Conservation (phyloP, 2,797 vertebrate species). For the Lindbergichthys nudifrons region DNA sequence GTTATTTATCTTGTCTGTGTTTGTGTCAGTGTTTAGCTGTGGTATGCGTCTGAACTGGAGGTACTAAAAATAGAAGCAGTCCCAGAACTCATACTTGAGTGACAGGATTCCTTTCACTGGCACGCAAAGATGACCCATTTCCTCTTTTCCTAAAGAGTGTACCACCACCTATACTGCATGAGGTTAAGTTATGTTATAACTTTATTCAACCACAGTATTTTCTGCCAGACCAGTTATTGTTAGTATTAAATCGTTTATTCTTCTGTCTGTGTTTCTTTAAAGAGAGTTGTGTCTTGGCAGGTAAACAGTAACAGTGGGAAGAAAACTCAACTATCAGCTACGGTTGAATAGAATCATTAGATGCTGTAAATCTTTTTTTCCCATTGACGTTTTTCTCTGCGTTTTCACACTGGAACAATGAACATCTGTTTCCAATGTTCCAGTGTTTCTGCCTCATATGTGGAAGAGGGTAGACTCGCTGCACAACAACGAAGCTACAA, state of each 20-base stretch:
- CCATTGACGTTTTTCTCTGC: constrained; percentile 22
- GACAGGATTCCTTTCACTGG: constrained; percentile 78
- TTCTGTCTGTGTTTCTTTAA: constrained; percentile 4
- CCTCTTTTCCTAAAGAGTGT: constrained; percentile 61
- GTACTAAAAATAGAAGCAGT: constrained; percentile 82
- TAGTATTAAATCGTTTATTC: constrained; percentile 13
- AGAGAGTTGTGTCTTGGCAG: constrained; percentile 21
- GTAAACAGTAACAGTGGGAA: not conserved
- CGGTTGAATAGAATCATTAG: constrained; percentile 67
- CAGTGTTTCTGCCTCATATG: constrained; percentile 58
- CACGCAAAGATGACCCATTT: constrained; percentile 76
- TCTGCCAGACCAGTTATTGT: constrained; percentile 14
- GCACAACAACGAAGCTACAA: constrained; percentile 71
- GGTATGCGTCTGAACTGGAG: constrained; percentile 65
- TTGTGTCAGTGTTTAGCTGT: constrained; percentile 73
- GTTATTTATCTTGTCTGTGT: constrained; percentile 78
- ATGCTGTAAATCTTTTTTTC: constrained; percentile 63
- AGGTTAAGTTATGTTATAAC: constrained; percentile 14
- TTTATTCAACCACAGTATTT: constrained; percentile 26
- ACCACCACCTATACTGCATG: constrained; percentile 16
- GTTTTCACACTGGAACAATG: constrained; percentile 73
- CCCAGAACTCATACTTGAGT: constrained; percentile 76
- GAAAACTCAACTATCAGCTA: constrained; percentile 59
- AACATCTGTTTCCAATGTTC: constrained; percentile 86
- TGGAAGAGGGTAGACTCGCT: constrained; percentile 51